These are phyloP conservation scores for Cossypha niveicapilla DNA, from an alignment of 2,797 vertebrate species.

Conservation along the genomic window DNA sequence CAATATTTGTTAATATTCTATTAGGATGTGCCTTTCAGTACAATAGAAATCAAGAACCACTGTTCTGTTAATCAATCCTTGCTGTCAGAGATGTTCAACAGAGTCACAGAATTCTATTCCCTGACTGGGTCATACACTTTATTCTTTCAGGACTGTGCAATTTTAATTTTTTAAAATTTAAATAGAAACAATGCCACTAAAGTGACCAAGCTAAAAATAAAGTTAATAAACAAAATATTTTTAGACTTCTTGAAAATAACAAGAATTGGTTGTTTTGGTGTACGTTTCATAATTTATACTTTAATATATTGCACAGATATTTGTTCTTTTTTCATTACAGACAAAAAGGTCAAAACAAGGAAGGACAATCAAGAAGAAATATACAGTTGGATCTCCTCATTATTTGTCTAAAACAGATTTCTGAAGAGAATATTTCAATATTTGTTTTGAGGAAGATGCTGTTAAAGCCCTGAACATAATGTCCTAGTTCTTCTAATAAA, in stretches of 20 bases:
- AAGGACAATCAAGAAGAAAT: neutral
- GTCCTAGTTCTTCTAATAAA: slow-evolving; percentile 56
- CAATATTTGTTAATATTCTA: slow-evolving; percentile 1
- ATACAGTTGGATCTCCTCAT: neutral
- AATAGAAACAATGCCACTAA: neutral
- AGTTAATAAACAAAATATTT: neutral
- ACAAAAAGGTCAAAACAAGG: neutral
- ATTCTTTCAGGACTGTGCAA: neutral
- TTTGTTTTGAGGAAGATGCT: slow-evolving; percentile 5
- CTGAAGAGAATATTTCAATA: neutral
- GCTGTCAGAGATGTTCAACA: neutral
- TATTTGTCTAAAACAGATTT: neutral
- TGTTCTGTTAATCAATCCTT: neutral
- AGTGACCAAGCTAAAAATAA: neutral
- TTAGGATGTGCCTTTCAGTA: neutral
- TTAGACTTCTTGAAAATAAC: neutral
- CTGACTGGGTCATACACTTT: neutral
- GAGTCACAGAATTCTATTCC: neutral
- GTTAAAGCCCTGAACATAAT: slow-evolving; percentile 7
- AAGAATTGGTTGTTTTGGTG: neutral
- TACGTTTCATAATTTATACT: neutral
- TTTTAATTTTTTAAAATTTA: neutral
- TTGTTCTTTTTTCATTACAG: neutral
- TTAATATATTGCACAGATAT: neutral
- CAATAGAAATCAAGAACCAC: neutral